Conservation (phyloP, 2,113 vertebrate species). For the Sorex fumeus region DNA sequence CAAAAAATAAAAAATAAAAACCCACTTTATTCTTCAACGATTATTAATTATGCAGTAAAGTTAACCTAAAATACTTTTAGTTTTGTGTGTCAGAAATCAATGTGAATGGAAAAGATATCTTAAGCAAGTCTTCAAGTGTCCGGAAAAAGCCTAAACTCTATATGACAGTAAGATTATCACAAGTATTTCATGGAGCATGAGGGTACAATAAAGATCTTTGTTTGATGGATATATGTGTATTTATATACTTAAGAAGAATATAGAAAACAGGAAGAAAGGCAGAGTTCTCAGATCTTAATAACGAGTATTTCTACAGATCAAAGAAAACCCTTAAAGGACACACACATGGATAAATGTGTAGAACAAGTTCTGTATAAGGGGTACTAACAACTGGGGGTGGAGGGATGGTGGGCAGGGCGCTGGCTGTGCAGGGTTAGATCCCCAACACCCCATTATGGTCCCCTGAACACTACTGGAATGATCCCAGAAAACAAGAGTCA, state of each 20-base stretch:
- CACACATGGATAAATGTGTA: constrained; percentile 12
- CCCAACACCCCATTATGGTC: too few relatives aligned
- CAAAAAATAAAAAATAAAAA: constrained; percentile 25
- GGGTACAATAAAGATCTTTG: background rate
- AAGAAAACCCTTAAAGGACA: constrained; percentile 61
- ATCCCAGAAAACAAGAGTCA: too few relatives aligned
- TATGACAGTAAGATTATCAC: background rate
- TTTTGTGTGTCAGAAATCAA: constrained; percentile 26
- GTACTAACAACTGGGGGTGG: background rate
- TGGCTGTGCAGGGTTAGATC: too few relatives aligned
- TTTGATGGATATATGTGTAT: background rate
- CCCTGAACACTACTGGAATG: too few relatives aligned
- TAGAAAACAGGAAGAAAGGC: background rate
- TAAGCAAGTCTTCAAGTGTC: constrained; percentile 18
- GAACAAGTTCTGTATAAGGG: background rate
- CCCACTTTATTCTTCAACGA: constrained; percentile 36
- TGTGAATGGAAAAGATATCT: constrained; percentile 15
- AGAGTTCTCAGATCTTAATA: constrained; percentile 41
- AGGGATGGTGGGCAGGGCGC: too few relatives aligned
- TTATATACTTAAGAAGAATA: constrained; percentile 2
- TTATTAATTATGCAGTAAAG: constrained; percentile 28
- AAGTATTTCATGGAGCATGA: constrained; percentile 20
- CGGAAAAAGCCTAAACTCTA: constrained; percentile 31
- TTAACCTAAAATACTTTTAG: constrained; percentile 59
- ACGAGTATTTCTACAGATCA: constrained; percentile 32